Conservation (phyloP, 2,888 invertebrate species). For the Trichopoda pennipes region DNA sequence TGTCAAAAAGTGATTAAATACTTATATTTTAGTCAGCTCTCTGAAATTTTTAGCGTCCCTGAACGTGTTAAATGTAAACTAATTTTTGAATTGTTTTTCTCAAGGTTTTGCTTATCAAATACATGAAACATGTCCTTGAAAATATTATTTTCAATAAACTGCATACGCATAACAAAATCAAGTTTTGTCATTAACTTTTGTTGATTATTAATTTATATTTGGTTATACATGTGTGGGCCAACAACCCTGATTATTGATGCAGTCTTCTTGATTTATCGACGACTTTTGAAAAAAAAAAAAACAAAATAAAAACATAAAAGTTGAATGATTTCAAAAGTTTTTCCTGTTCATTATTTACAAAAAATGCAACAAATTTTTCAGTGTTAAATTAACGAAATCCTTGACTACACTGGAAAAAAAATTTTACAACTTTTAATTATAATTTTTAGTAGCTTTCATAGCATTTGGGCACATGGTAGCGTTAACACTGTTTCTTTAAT, state of each 20-base stretch:
- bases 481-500: no score
- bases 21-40: no score
- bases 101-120: slow-evolving; percentile 20
- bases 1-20: no score
- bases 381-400: not conserved
- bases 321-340: not conserved
- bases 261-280: not conserved
- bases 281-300: not conserved
- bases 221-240: slow-evolving; percentile 10
- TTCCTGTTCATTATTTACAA: not conserved
- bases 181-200: slow-evolving; percentile 21
- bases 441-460: no score
- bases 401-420: slow-evolving; percentile 46
- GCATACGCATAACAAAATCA: slow-evolving; percentile 6
- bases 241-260: slow-evolving; percentile 18
- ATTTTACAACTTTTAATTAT: no score
- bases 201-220: not conserved
- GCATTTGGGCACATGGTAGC: no score
- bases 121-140: slow-evolving; percentile 21
- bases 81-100: not conserved
- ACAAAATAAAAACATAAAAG: slow-evolving; percentile 2
- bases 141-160: slow-evolving; percentile 13
- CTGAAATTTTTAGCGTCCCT: no score
- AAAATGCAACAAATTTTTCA: not conserved
- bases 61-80: slow-evolving; percentile 8